Evolutionary conservation across 2,113 vertebrate species (phyloP), one percentile per base, ranked within the genome.

Genomic region (Anhinga rufa): DNA sequence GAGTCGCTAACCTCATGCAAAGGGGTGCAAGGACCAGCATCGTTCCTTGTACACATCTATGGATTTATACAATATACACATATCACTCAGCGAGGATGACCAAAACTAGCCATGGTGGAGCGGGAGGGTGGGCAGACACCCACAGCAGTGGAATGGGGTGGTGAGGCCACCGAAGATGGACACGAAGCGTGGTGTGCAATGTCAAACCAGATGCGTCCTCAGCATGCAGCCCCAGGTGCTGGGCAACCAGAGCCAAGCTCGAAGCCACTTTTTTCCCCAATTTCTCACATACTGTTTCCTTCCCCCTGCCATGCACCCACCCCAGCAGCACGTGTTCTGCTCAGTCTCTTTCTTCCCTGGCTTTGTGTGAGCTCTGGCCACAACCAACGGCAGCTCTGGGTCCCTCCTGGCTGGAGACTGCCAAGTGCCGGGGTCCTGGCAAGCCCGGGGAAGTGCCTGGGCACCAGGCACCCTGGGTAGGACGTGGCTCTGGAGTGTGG

Each of bases 341-440:
- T 82, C 78, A 4, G 14, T 24, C 70, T 82, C 78, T 38, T 66
- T 83, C 49, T 38, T 66, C 42, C 65, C n/a, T 55, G 48, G 38
- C n/a, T 92, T 77, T 69, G 21, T 34, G 29, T 2, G 4, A 76
- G 65, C 51, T 81, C 71, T 83, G 80, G 44, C 21, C 46, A 40
- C 58, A 48, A 61, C 34, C 46, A 4, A 9, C 11, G 5, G 69
- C 65, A 79, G 61, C 25, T 81, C 88, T 70, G 55, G 42, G n/a
- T 49, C 40, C 38, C 38, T 77, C 42, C 55, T 16, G 40, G 15
- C 52, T 72, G 66, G 21, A 58, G 34, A 25, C 13, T 29, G 72
- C 54, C 72, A 40, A 46, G 66, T 0, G 0, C 32, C 2, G 0
- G 3, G 14, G 36, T 66, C 34, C 62, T 4, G 2, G 9, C 0